Base-by-base conservation (phyloP, 2,113 vertebrate genomes). In the Circaetus cinerascens region DNA sequence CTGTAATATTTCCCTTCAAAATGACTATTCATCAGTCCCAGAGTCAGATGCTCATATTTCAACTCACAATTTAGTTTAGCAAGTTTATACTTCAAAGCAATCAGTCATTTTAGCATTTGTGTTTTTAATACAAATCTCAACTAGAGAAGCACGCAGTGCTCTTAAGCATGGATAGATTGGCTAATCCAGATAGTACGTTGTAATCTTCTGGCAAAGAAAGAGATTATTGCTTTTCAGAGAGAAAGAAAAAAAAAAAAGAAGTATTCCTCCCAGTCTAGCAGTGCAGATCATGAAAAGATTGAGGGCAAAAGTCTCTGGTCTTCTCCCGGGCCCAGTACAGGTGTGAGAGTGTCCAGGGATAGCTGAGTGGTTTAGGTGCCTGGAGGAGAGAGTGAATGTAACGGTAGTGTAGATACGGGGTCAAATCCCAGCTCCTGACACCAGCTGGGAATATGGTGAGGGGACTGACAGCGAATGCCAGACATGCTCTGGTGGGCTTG, bases 1-100 rank as follows among this genome's bases (percentile, higher is more conserved):
- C 95, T 91, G 91, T 96, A 96, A 94, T 97, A 96, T 96, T 96
- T 97, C 76, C 95, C 81, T 91, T 97, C 84, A 95, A n/a, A 95
- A 96, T 95, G 74, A 91, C 95, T 95, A 79, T 97, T 97, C 91
- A 93, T 97, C 91, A 95, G 86, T 88, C 84, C 45, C 71, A 2
- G 57, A 93, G 94, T 95, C 94, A 93, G 89, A 87, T 79, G 59
- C 87, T 95, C 93, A n/a, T 97, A 97, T 95, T 97, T 97, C 94
- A 96, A 86, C 81, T 96, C 84, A 93, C 94, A 93, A 91, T 97
- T 94, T 95, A 95, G 89, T 96, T 97, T 93, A 95, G 89, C 91
- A 96, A 95, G 94, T 96, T 97, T 97, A 97, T 92, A 86, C 96
- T 95, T 94, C 50, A 63, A 67, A 90, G 63, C 89, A 93, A 96